A percentile compares a stretch with the other conserved stretches of the same genome.
Conservation (phyloP, 1,140 invertebrate species). For the Euwallacea similis region DNA sequence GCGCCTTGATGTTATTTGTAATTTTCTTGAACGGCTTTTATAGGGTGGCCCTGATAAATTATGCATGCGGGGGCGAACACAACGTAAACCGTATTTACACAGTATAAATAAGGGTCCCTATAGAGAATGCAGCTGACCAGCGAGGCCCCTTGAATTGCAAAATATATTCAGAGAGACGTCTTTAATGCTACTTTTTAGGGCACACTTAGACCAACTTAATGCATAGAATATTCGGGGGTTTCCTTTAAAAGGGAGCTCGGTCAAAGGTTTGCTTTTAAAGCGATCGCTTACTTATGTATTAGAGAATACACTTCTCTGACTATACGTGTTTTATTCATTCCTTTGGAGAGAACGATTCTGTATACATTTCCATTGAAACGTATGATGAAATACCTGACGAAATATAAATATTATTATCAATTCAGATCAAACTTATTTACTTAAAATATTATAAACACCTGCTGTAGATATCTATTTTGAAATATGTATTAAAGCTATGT, state of each 20-base stretch:
- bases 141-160: slow-evolving; percentile 42
- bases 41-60: not conserved
- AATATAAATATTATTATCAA: slow-evolving; percentile 48
- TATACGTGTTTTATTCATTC: slow-evolving; percentile 28
- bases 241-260: slow-evolving; percentile 40
- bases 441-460: slow-evolving; percentile 49
- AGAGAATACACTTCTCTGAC: slow-evolving; percentile 43
- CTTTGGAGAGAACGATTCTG: not conserved
- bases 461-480: slow-evolving; percentile 44
- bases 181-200: slow-evolving; percentile 29
- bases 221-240: slow-evolving; percentile 45
- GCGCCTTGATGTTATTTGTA: not conserved
- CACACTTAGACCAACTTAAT: slow-evolving; percentile 41
- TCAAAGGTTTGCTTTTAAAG: slow-evolving; percentile 43
- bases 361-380: too few species aligned
- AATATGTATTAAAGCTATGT: slow-evolving; percentile 46
- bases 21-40: not conserved
- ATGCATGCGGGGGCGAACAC: slow-evolving; percentile 25
- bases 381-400: slow-evolving; percentile 42
- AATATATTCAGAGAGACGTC: slow-evolving; percentile 43
- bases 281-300: slow-evolving; percentile 45
- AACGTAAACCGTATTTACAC: slow-evolving; percentile 48
- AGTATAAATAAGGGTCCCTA: slow-evolving; percentile 51
- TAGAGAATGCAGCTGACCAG: slow-evolving; percentile 46
- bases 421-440: slow-evolving; percentile 48